Base-by-base conservation (phyloP, 2,797 vertebrate species). In the Nasua narica region DNA sequence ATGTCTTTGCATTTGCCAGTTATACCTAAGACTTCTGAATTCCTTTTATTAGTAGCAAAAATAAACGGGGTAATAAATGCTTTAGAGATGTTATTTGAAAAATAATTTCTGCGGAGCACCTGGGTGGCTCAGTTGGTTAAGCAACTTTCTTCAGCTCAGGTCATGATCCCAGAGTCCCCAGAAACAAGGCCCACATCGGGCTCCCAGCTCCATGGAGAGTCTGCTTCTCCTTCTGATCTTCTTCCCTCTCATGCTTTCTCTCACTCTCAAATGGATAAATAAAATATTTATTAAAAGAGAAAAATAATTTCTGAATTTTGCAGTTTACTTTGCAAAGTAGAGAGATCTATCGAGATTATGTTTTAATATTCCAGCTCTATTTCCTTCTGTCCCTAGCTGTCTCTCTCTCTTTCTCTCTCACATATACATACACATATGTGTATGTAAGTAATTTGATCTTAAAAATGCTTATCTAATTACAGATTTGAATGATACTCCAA, bases 11-110 rank as follows among this genome's bases (percentile, higher is more conserved):
- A 56, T 77, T 95, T 97, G 25, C 37, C 84, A 96, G 23, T 89
- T 87, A 90, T 54, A 95, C 58, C 19, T 52, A 97, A 91, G 1
- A 43, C 11, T 58, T 93, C 54, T 32, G 25, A 69, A 50, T 87
- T 95, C 60, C 23, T 94, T 93, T 62, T 89, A 8, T 70, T 96
- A 87, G 62, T 69, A 72, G 19, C 62, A 46, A 96, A 95, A 93
- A 40, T 72, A 95, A 97, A 27, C 72, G 46, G 19, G 6, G 2
- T 40, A 93, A 91, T 85, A 81, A 79, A 76, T 87, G 2, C 18
- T 91, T 74, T 32, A 90, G 18, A 81, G 25, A 72, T 50, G 7
- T 84, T 95, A 76, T 79, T 86, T 92, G 5, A 77, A 92, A 89
- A 91, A 43, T 43, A 43, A 43, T 43, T 43, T 43, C 43, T 43